These are phyloP conservation scores for Aphaenogaster ashmeadi DNA, from an alignment of 1,140 invertebrate species.

Conservation along the genomic window DNA sequence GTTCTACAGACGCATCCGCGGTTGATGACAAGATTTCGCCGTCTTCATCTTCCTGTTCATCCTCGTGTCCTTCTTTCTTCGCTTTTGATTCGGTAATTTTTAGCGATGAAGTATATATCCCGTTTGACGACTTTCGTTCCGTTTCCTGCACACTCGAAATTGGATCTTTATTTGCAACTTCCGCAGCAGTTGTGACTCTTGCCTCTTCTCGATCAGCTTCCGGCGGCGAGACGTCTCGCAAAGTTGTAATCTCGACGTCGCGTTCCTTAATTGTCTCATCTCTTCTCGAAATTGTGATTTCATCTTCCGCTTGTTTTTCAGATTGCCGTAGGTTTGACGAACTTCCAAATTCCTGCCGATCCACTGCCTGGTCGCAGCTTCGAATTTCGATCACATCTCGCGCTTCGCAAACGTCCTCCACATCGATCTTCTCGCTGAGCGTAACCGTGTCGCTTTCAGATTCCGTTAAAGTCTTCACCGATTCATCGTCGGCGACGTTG, in stretches of 20 bases:
- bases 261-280: neutral
- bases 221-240: neutral
- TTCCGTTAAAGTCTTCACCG: constrained; percentile 33
- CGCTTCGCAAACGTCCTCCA: neutral
- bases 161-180: constrained; percentile 7
- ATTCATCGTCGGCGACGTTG: constrained; percentile 36
- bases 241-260: neutral
- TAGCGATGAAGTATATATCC: neutral
- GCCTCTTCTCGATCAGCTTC: neutral
- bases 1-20: neutral
- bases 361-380: neutral
- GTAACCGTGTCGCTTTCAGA: constrained; percentile 26
- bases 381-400: constrained; percentile 17
- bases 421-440: constrained; percentile 7
- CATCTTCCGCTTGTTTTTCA: neutral
- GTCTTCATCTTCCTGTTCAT: constrained; percentile 3
- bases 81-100: neutral
- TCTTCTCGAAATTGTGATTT: constrained; percentile 16
- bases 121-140: neutral
- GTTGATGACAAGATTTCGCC: neutral
- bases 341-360: neutral
- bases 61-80: neutral
- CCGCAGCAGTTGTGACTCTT: neutral
- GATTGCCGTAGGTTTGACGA: neutral
- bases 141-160: constrained; percentile 19